Evolutionary conservation across 2,113 vertebrate genomes (phyloP).

Genomic region (Peromyscus leucopus): DNA sequence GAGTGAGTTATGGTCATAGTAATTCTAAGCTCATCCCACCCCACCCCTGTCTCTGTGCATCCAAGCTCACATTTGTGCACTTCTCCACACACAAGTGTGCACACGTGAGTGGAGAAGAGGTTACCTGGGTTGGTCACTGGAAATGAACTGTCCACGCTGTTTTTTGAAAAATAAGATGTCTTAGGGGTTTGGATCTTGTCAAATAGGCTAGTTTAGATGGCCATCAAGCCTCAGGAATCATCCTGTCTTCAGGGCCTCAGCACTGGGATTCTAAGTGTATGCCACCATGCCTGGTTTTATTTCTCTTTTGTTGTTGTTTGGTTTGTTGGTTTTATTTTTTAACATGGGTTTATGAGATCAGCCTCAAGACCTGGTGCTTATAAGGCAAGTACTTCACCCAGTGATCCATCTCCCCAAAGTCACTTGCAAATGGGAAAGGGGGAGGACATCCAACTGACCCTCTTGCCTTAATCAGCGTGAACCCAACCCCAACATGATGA

Average conservation of each 20-base stretch:
- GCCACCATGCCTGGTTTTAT: neutral
- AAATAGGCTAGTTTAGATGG: neutral
- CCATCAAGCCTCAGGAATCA: neutral
- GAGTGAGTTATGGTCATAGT: neutral
- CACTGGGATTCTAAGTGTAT: too few relatives aligned
- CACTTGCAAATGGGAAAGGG: neutral
- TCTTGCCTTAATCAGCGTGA: neutral
- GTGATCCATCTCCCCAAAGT: neutral
- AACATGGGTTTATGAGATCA: neutral
- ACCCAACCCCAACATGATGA: neutral
- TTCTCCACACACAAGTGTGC: neutral
- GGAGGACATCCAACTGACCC: neutral
- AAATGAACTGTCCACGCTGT: too few relatives aligned
- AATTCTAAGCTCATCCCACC: too few relatives aligned
- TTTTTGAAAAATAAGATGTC: neutral
- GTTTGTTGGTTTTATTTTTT: neutral
- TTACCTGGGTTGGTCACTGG: neutral
- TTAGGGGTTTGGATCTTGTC: neutral
- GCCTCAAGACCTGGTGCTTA: neutral
- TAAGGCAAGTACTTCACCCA: neutral
- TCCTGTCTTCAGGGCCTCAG: neutral
- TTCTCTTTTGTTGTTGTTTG: neutral
- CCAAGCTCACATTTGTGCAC: neutral
- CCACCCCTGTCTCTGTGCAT: too few relatives aligned
- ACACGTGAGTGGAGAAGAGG: neutral